phyloP scores from a whole-genome alignment of 2,797 vertebrate species.

The Distichodus sexfasciatus region DNA sequence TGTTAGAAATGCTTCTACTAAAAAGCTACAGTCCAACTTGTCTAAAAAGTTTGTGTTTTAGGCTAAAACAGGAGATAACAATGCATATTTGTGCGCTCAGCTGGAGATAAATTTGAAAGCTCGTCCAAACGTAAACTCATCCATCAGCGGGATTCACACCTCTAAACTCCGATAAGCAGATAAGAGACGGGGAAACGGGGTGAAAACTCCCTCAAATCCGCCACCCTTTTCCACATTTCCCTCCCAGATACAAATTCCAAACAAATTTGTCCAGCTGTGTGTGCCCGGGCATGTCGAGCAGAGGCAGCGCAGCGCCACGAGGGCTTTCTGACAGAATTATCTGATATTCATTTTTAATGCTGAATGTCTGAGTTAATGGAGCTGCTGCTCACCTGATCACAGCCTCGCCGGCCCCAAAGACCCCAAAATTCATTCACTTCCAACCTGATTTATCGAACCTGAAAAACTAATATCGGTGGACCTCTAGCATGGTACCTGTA shows the following conservation, averaged over 20 bases:
- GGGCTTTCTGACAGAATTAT: conserved; percentile 73
- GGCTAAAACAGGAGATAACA: no score
- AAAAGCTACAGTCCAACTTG: no score
- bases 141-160: conserved; percentile 7
- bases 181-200: conserved; percentile 34
- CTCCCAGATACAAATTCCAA: conserved; percentile 88
- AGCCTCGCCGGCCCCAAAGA: no score
- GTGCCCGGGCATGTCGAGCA: conserved; percentile 79
- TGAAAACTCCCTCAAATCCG: conserved; percentile 65
- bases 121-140: background rate
- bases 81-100: no score
- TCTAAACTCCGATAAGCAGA: conserved; percentile 15
- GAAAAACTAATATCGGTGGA: no score
- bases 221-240: conserved; percentile 76
- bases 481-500: no score
- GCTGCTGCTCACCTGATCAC: conserved; percentile 43
- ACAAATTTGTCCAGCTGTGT: conserved; percentile 75
- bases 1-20: no score
- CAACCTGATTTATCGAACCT: no score
- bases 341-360: conserved; percentile 70
- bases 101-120: no score
- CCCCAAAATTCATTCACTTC: no score
- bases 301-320: conserved; percentile 71
- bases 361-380: conserved; percentile 57
- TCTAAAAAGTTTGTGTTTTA: no score